Evolutionary conservation across 2,888 invertebrate species (phyloP), one percentile per base, ranked within the genome.

Genomic region (Cylindroiulus punctatus): DNA sequence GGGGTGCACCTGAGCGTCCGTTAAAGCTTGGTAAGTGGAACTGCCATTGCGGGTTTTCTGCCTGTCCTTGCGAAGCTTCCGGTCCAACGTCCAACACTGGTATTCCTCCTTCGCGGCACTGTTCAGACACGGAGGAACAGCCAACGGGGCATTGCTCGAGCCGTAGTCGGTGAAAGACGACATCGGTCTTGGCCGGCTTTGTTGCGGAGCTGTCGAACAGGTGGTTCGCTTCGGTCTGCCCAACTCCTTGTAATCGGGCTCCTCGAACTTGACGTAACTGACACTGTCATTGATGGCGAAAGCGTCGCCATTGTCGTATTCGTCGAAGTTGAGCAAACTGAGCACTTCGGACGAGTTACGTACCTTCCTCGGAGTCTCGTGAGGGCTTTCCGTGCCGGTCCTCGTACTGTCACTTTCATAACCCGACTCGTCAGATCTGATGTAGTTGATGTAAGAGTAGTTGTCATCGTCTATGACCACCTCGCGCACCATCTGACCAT

Each of bases 381-480:
- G 87, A 81, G 85, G 88, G 86, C 81, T 87, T 87, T 86, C 87
- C 86, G 65, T 89, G 87, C 84, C 89, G 65, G 89, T 89, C 84
- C 90, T 89, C 0, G 90, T 93, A 85, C 95, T 94, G 90, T 95
- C 95, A 90, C 95, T 95, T 90, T 95, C 95, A 90, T 96, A 96
- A 81, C 95, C 95, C 84, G 95, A 95, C 91, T 96, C 95, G 90
- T 95, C 95, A 83, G 95, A 95, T 91, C 95, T 95, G 85, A 95
- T 93, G 91, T 95, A 95, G 91, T 94, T 95, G 86, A 89, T 88
- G 87, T 30, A 88, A 81, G 81, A 42, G 32, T 86, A 87, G 52
- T 84, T 86, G 81, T 88, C 88, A 2, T 83, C 87, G 22, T 87
- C 87, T n/a, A 65, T n/a, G 30, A 76, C 40, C 1, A 65, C 86